These are phyloP conservation scores for Caenorhabditis briggsae DNA, from an alignment of 1,140 invertebrate genomes.

Conservation along the genomic window DNA sequence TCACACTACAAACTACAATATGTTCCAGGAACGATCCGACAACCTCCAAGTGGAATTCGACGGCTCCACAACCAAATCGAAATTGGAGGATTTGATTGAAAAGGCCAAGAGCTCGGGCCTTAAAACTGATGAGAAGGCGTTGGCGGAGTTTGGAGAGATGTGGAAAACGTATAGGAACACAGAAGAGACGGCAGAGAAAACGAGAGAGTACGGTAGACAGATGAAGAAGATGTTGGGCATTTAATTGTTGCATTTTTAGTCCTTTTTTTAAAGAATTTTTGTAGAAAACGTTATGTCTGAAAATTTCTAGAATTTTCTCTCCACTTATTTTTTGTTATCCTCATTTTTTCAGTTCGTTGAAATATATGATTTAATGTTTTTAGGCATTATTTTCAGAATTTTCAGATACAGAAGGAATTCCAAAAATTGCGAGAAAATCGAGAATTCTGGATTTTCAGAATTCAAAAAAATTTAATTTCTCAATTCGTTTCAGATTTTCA, in stretches of 20 bases:
- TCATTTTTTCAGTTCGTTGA: neutral
- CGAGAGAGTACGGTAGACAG: conserved; percentile 61
- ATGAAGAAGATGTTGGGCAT: conserved; percentile 65
- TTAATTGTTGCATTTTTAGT: neutral
- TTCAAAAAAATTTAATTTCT: neutral
- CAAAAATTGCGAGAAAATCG: too few relatives aligned
- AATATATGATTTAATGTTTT: too few relatives aligned
- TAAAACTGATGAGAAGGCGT: conserved; percentile 41
- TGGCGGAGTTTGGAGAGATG: conserved; percentile 61
- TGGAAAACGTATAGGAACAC: conserved; percentile 64
- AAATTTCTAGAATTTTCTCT: too few relatives aligned
- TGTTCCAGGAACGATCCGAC: conserved; percentile 20
- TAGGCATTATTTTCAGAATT: too few relatives aligned
- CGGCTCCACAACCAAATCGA: conserved; percentile 3
- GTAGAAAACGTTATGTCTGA: neutral
- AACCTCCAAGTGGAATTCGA: conserved; percentile 22
- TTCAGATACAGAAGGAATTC: too few relatives aligned
- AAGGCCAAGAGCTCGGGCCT: conserved; percentile 77
- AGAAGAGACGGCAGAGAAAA: conserved; percentile 62
- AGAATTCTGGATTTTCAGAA: too few relatives aligned
- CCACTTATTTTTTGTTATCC: neutral
- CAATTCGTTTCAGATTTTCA: neutral
- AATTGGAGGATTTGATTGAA: conserved; percentile 16
- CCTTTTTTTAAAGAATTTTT: neutral
- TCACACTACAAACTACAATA: too few relatives aligned